Evolutionary conservation across 2,113 vertebrate genomes (phyloP).

Genomic region (Lamprotornis superbus): DNA sequence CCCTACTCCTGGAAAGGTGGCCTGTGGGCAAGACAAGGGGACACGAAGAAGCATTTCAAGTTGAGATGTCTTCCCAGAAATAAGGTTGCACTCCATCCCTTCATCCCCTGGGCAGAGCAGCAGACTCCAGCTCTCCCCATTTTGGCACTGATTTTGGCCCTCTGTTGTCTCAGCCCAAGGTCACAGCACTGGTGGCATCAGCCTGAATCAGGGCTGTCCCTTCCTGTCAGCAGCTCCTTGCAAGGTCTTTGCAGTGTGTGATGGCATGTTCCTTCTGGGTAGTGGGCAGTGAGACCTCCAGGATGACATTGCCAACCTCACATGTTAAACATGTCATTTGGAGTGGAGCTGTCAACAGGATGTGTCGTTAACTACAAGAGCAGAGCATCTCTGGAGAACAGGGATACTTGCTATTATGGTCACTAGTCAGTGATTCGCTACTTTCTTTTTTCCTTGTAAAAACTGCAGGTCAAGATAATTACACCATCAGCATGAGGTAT

Average conservation of each 20-base stretch:
- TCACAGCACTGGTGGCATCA: neutral
- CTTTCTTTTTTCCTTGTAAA: neutral
- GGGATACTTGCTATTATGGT: neutral
- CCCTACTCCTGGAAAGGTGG: neutral
- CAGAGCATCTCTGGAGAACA: neutral
- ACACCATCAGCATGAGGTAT: neutral
- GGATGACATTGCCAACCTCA: neutral
- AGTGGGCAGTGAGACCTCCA: neutral
- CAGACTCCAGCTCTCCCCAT: accelerated
- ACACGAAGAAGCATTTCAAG: neutral
- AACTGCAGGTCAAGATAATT: neutral
- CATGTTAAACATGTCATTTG: neutral
- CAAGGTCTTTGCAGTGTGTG: accelerated
- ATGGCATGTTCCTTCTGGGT: accelerated
- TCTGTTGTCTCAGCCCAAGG: neutral
- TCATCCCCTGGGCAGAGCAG: neutral
- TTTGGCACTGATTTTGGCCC: neutral
- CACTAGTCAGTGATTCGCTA: neutral
- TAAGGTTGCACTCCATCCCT: neutral
- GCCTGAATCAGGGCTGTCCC: neutral
- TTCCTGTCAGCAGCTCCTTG: neutral
- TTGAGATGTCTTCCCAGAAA: neutral
- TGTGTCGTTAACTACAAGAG: neutral
- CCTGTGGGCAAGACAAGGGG: neutral
- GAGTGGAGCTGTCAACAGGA: neutral